Conservation (phyloP, 37 sponge, comb jelly and placozoan genomes). For the Spongia lamella region DNA sequence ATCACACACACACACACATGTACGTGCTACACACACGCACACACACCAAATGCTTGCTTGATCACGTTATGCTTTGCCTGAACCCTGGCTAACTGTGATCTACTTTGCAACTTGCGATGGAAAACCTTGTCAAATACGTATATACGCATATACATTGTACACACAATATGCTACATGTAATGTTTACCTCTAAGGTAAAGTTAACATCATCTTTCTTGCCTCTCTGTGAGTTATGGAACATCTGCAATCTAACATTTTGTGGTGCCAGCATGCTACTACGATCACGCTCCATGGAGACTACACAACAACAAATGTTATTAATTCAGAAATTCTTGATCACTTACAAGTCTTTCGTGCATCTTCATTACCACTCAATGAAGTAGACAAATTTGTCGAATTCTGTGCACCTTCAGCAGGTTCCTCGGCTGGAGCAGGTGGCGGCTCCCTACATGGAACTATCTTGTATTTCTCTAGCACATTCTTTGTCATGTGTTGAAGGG, state of each 20-base stretch:
- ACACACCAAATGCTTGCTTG: slow-evolving; percentile 39
- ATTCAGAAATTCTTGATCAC: not conserved
- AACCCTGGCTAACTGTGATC: slow-evolving; percentile 12
- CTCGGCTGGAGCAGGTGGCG: slow-evolving; percentile 51
- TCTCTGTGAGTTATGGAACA: slow-evolving; percentile 36
- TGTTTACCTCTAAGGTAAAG: slow-evolving; percentile 54
- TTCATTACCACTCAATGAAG: slow-evolving; percentile 32
- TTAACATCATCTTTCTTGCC: slow-evolving; percentile 58
- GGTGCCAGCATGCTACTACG: slow-evolving; percentile 24
- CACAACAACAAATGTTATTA: not conserved
- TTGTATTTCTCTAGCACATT: slow-evolving; percentile 52
- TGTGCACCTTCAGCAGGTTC: slow-evolving; percentile 25
- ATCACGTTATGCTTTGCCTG: slow-evolving; percentile 29
- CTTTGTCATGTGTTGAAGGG: slow-evolving; percentile 61
- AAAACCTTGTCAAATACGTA: slow-evolving; percentile 18
- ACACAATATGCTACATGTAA: not conserved
- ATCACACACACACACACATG: not conserved
- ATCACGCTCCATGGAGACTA: slow-evolving; percentile 18
- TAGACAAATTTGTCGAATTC: not conserved
- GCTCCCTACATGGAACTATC: slow-evolving; percentile 42
- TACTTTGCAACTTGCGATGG: slow-evolving; percentile 21
- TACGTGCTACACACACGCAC: no score
- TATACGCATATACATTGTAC: not conserved
- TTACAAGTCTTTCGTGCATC: not conserved
- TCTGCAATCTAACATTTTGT: slow-evolving; percentile 38